Evolutionary conservation across 2,888 invertebrate species (phyloP), one percentile per base, ranked within the genome.

Genomic region (Thereva nobilitata): DNA sequence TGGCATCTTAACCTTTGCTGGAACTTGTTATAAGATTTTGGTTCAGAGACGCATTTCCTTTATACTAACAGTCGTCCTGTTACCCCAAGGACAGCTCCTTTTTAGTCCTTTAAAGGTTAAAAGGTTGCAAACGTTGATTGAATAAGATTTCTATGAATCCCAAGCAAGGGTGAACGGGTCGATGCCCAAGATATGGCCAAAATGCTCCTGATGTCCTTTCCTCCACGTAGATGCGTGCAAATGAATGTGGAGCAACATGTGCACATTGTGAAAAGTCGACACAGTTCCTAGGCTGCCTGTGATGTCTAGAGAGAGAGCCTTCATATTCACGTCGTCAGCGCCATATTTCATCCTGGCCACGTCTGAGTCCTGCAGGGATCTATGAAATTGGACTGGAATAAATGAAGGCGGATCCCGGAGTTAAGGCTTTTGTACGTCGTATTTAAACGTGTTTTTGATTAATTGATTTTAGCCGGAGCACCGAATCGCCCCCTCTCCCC

Each of bases 261-360:
- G 59, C 59, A 59, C 47, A 59, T 23, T 23, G 59, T 59, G 59
- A 59, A 59, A 59, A 59, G 59, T 59, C 59, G 59, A 59, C 59
- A 59, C 59, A 59, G 59, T 47, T 59, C 59, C 38, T 59, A 47
- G 59, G 59, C 59, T 38, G 45, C 38, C 49, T 23, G 23, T 23
- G 23, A 23, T 23, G 23, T 23, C 23, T 23, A 23, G 23, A 23
- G 23, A 23, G 23, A 23, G 23, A 2, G 45, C 59, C 59, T 59
- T 59, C 59, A 59, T 59, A 59, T 59, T 59, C 59, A 59, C 59
- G 59, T 59, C 59, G 59, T 59, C 59, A 59, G 59, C 59, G 59
- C 38, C 45, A 59, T 59, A 59, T 59, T 59, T 59, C 59, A 59
- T 59, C 38, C 40, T 45, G 37, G 47, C 59, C 12, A 59, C 47